These are phyloP conservation scores for Apamea sordens DNA, from an alignment of 2,888 invertebrate species.

Conservation along the genomic window DNA sequence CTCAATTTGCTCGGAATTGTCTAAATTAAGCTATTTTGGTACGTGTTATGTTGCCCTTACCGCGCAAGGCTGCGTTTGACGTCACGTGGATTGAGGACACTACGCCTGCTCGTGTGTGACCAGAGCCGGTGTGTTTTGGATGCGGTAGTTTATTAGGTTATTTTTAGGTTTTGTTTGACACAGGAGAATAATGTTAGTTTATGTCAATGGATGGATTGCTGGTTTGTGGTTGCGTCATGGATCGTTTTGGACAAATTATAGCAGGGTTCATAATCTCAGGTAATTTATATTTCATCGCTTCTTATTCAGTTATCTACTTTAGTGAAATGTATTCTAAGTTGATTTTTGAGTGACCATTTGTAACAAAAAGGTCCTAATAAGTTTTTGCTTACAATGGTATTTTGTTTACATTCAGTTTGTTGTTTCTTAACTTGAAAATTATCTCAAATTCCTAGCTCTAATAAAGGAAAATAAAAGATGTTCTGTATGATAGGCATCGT, in stretches of 20 bases:
- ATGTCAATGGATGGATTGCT: neutral
- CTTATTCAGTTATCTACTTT: neutral
- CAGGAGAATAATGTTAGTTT: neutral
- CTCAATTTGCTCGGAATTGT: conserved; percentile 74
- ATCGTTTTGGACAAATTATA: neutral
- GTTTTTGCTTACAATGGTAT: neutral
- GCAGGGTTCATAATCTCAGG: neutral
- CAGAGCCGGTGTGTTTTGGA: conserved; percentile 48
- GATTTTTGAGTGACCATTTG: neutral
- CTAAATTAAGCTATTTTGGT: conserved; percentile 81
- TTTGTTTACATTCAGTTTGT: neutral
- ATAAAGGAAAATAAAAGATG: neutral
- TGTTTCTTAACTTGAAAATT: neutral
- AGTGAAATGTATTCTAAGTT: neutral
- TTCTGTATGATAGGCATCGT: neutral
- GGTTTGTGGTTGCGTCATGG: neutral
- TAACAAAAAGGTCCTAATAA: neutral
- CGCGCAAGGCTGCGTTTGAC: conserved; percentile 76
- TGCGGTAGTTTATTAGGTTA: conserved; percentile 62
- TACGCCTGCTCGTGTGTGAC: conserved; percentile 35
- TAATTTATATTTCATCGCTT: neutral
- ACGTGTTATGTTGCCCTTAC: conserved; percentile 74
- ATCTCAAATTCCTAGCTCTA: no score
- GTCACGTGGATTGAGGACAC: conserved; percentile 71
- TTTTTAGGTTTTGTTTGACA: neutral